Evolutionary conservation across 2,888 invertebrate species (phyloP).

Genomic region (Eupithecia subumbrata): DNA sequence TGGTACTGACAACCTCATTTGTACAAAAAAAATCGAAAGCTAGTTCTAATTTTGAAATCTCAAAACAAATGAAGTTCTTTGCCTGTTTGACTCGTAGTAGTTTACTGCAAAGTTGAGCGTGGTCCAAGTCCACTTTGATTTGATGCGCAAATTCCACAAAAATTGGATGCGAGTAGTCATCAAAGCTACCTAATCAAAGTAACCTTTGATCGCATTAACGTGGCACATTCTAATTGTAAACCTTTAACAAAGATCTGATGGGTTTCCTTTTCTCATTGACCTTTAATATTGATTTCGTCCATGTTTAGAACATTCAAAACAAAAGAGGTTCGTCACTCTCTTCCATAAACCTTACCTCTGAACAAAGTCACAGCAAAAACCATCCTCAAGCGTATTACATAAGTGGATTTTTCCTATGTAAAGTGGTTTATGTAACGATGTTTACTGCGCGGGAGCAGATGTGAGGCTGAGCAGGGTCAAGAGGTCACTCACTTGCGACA

Average conservation of each 20-base stretch:
- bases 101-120: background rate
- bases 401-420: constrained; percentile 20
- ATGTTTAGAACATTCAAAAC: background rate
- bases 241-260: too few species aligned
- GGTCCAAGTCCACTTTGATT: background rate
- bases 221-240: background rate
- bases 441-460: constrained; percentile 21
- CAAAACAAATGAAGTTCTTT: background rate
- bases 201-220: background rate
- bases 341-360: background rate
- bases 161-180: too few species aligned
- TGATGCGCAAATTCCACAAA: background rate
- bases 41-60: background rate
- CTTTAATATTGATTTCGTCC: background rate
- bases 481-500: constrained; percentile 12
- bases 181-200: background rate
- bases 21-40: too few species aligned
- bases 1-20: background rate
- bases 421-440: constrained; percentile 28
- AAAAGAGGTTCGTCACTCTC: background rate
- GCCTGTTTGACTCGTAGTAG: background rate
- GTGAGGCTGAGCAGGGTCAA: constrained; percentile 11
- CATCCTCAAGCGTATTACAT: constrained; percentile 4
- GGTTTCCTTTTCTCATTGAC: too few species aligned
- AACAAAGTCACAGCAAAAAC: constrained; percentile 15